phyloP scores from a whole-genome alignment of 2,888 invertebrate genomes.

The Athalia rosae region DNA sequence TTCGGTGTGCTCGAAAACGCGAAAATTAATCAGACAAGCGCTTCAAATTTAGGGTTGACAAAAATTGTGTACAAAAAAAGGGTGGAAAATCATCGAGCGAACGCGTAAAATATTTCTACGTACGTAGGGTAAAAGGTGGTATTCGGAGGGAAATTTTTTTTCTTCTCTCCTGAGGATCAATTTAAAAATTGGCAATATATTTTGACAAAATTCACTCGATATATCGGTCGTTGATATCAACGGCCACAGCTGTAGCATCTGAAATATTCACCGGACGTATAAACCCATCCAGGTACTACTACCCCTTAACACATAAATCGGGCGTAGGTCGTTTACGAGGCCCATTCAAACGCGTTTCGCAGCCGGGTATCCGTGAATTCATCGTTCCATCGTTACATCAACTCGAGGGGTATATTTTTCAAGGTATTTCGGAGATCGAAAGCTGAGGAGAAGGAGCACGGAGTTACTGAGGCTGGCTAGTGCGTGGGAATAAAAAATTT shows the following conservation, averaged over 20 bases:
- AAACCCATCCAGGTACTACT: neutral
- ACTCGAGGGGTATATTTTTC: neutral
- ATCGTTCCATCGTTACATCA: slow-evolving; percentile 16
- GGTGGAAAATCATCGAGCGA: too few relatives aligned
- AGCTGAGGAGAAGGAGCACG: too few relatives aligned
- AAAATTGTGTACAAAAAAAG: too few relatives aligned
- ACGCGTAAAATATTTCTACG: neutral
- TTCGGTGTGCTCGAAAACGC: slow-evolving; percentile 12
- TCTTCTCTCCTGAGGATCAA: neutral
- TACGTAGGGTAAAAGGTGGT: too few relatives aligned
- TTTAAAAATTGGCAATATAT: slow-evolving; percentile 8
- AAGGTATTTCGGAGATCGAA: neutral
- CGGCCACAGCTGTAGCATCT: neutral
- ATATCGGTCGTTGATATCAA: neutral
- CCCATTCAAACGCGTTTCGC: slow-evolving; percentile 10
- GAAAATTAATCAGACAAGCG: too few relatives aligned
- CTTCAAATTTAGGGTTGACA: too few relatives aligned
- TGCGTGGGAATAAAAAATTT: too few relatives aligned
- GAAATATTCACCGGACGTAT: slow-evolving; percentile 31
- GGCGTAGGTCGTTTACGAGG: neutral
- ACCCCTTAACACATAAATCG: neutral
- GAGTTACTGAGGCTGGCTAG: too few relatives aligned
- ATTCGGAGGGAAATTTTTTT: neutral
- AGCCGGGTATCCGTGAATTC: neutral
- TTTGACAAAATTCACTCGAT: neutral